Evolutionary conservation across 2,888 invertebrate species (phyloP), one percentile per base, ranked within the genome.

Genomic region (Coenonympha glycerion): DNA sequence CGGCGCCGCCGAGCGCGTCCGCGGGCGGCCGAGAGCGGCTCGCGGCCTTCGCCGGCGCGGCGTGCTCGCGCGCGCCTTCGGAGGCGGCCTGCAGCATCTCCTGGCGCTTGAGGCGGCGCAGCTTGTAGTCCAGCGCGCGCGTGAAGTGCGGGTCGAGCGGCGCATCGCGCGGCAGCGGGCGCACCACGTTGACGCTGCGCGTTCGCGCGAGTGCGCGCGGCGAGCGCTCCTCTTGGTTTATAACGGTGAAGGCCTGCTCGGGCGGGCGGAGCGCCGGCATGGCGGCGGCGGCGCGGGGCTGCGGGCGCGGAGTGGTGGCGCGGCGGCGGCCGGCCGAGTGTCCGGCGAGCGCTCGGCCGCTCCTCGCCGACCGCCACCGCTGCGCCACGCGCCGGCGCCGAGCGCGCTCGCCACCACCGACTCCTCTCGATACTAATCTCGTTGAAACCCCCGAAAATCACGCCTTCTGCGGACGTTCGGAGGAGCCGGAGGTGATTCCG

Each of bases 41-140:
- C 55, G 66, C 60, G 46, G 57, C 53, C 63, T 66, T 57, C 62
- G 37, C 6, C 63, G 46, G 47, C 58, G 61, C 60, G 65, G 49
- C 13, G 30, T 47, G 37, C 41, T 52, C 49, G 53, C 49, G 50
- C 24, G 51, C 56, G 90, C 94, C 89, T 68, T 93, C 92, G n/a
- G 93, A 66, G 58, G 80, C 79, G 15, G 75, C 68, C 60, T 73
- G 73, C 13, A 76, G 62, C 16, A 76, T 68, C 62, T 90, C 90
- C 59, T 90, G 90, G 53, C 91, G 90, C 72, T 92, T 91, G 44
- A 94, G 86, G 51, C 90, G 90, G 26, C 90, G 87, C 52, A 94
- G 78, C 71, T 93, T 93, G 33, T 91, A 90, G 71, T 93, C 93
- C 53, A 94, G 85, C 47, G 91, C 91, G 63, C 91, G 90, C 54